Evolutionary conservation across 2,888 invertebrate genomes (phyloP).

Genomic region (Hyalella azteca): DNA sequence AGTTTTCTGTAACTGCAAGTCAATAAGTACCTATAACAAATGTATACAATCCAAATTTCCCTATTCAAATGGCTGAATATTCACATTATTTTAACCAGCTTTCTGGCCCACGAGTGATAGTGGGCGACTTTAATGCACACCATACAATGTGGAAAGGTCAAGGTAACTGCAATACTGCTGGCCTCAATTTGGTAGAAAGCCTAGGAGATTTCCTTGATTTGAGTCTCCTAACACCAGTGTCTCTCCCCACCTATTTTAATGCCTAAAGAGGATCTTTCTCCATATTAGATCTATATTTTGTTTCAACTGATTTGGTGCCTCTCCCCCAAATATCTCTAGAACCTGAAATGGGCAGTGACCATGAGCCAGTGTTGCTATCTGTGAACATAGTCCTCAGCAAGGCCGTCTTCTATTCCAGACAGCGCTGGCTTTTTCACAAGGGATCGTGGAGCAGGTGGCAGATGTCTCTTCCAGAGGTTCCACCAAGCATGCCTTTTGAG

Average conservation of each 20-base stretch:
- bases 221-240: too few species aligned
- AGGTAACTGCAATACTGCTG: not conserved
- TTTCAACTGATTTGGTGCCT: not conserved
- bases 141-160: not conserved
- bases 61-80: not conserved
- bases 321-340: not conserved
- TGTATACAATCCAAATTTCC: not conserved
- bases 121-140: too few species aligned
- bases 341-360: not conserved
- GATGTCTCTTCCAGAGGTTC: not conserved
- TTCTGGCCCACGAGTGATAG: not conserved
- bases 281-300: not conserved
- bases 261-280: not conserved
- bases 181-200: not conserved
- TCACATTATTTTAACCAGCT: constrained; percentile 1
- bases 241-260: too few species aligned
- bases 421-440: not conserved
- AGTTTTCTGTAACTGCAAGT: not conserved
- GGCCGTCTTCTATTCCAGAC: not conserved
- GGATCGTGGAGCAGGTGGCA: not conserved
- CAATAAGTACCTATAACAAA: not conserved
- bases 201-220: not conserved
- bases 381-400: not conserved
- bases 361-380: not conserved
- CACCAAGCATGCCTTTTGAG: not conserved